Evolutionary conservation across 2,113 vertebrate genomes (phyloP).

Genomic region (Oplegnathus fasciatus): DNA sequence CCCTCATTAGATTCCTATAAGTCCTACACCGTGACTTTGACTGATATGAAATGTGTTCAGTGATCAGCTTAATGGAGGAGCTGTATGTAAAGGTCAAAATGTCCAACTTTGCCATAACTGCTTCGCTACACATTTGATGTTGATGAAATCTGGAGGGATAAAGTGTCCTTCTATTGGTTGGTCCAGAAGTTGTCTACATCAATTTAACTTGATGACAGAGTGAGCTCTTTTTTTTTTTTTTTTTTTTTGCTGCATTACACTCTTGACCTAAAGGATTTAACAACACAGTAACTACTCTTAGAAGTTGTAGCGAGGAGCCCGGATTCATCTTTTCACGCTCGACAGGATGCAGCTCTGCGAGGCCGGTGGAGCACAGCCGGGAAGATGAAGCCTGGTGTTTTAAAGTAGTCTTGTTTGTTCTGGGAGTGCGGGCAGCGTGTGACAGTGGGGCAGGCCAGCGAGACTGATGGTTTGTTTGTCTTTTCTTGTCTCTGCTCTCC

Average conservation of each 20-base stretch:
- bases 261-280: conserved; percentile 41
- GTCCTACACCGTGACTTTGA: neutral
- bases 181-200: conserved; percentile 39
- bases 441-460: conserved; percentile 44
- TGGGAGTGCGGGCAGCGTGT: conserved; percentile 47
- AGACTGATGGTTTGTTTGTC: conserved; percentile 68
- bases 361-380: conserved; percentile 42
- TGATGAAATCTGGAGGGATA: conserved; percentile 45
- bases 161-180: conserved; percentile 49
- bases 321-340: conserved; percentile 39
- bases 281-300: conserved; percentile 42
- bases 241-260: neutral
- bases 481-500: conserved; percentile 53
- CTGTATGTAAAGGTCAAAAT: conserved; percentile 37
- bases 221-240: conserved; percentile 16
- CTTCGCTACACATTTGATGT: conserved; percentile 34
- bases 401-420: conserved; percentile 56
- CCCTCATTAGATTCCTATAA: neutral
- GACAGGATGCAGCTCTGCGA: conserved; percentile 30
- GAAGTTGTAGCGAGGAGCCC: conserved; percentile 28
- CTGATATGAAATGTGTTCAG: neutral
- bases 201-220: conserved; percentile 43
- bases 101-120: conserved; percentile 2
- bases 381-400: conserved; percentile 49
- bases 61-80: conserved; percentile 18